A percentile compares a stretch with the other conserved stretches of the same genome.
These are phyloP conservation scores for Diadegma fenestrale DNA, from an alignment of 2,888 invertebrate species.

Conservation along the genomic window DNA sequence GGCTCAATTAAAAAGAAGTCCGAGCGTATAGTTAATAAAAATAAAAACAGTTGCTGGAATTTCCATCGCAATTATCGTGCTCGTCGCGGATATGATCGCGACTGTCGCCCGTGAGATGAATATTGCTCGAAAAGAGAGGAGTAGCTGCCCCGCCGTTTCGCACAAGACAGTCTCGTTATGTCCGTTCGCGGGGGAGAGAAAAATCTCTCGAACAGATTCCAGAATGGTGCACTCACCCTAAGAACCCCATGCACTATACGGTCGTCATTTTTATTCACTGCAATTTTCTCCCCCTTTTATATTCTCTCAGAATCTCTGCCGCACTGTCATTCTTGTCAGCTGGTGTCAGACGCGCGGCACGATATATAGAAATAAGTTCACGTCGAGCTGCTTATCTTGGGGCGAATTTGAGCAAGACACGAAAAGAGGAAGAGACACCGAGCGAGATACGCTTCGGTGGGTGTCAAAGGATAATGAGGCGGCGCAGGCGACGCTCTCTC, in stretches of 20 bases:
- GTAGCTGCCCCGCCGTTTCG: background rate
- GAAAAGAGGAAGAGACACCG: conserved; percentile 18
- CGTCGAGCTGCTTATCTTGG: conserved; percentile 12
- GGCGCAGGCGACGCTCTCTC: conserved; percentile 36
- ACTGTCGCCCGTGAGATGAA: conserved; percentile 23
- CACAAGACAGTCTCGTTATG: background rate
- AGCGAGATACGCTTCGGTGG: conserved; percentile 40
- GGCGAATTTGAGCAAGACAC: conserved; percentile 26
- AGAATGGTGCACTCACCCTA: background rate
- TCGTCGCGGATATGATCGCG: conserved; percentile 1
- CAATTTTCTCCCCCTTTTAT: background rate
- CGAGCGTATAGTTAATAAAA: background rate
- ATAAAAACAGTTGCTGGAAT: conserved; percentile 33
- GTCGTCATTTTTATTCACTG: background rate
- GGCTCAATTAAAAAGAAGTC: conserved; percentile 18
- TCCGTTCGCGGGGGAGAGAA: background rate
- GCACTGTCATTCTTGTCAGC: conserved; percentile 14
- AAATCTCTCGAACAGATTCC: background rate
- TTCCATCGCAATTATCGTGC: conserved; percentile 5
- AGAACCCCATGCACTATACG: background rate
- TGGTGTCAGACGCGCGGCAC: conserved; percentile 4
- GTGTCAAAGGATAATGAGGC: conserved; percentile 47
- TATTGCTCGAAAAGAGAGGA: conserved; percentile 33
- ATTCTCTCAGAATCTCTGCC: background rate
- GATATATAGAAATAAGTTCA: conserved; percentile 14